These are phyloP conservation scores for Pyrrhia umbra DNA, from an alignment of 2,888 invertebrate species.

Conservation along the genomic window DNA sequence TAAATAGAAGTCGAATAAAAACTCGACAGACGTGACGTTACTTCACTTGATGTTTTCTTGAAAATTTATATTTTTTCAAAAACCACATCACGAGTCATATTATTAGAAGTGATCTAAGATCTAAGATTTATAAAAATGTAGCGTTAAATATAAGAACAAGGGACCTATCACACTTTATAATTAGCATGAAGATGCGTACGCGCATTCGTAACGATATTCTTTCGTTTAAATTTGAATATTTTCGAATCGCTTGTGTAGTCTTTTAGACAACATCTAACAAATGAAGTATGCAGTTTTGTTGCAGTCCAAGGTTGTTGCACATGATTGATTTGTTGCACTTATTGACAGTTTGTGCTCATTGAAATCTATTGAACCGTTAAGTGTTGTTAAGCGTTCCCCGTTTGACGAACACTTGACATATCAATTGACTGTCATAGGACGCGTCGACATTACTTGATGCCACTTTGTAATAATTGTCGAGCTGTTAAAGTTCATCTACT, in stretches of 20 bases:
- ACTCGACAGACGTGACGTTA: constrained; percentile 27
- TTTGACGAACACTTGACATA: constrained; percentile 41
- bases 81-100: constrained; percentile 37
- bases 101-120: constrained; percentile 44
- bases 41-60: constrained; percentile 23
- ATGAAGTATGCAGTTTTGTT: not conserved
- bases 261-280: not conserved
- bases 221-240: not conserved
- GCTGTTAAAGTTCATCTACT: not conserved
- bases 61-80: constrained; percentile 25
- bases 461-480: constrained; percentile 14
- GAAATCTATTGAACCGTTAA: constrained; percentile 45
- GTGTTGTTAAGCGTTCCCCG: constrained; percentile 8
- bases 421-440: constrained; percentile 32
- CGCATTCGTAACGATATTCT: not conserved
- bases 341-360: constrained; percentile 42
- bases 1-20: constrained; percentile 5
- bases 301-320: constrained; percentile 29
- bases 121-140: constrained; percentile 7
- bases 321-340: constrained; percentile 38
- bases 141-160: constrained; percentile 2
- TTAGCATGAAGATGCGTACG: constrained; percentile 6
- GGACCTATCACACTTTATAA: constrained; percentile 2
- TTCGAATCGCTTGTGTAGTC: not conserved
- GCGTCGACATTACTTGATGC: constrained; percentile 10